A percentile compares a stretch with the other conserved stretches of the same genome.
Conservation (phyloP, 2,797 vertebrate genomes). For the Artibeus jamaicensis region DNA sequence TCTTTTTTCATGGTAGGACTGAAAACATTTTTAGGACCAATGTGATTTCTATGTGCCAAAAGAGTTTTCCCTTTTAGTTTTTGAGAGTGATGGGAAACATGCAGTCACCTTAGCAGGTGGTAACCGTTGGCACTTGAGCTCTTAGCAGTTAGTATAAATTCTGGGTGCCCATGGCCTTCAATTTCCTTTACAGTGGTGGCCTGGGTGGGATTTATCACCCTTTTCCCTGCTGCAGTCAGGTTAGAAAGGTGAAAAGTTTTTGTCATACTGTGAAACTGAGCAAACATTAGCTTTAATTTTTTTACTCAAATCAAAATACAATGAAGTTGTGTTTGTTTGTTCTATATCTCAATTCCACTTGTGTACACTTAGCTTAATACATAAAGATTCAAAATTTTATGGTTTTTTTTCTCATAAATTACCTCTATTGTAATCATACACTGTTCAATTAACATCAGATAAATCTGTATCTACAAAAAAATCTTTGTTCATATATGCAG, state of each 20-base stretch:
- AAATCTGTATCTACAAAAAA: conserved; percentile 42
- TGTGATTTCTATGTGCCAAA: not conserved
- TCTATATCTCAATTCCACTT: conserved; percentile 8
- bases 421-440: not conserved
- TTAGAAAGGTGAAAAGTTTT: not conserved
- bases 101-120: not conserved
- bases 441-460: conserved; percentile 1
- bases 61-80: not conserved
- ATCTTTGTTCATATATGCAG: conserved; percentile 27
- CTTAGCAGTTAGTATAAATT: conserved; percentile 45
- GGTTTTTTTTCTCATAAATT: not conserved
- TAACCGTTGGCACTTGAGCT: not conserved
- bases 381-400: not conserved
- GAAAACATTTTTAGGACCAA: not conserved
- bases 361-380: not conserved
- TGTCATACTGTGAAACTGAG: not conserved
- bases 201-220: conserved; percentile 29
- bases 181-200: conserved; percentile 46
- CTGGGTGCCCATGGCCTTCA: not conserved
- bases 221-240: not conserved
- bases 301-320: conserved; percentile 1
- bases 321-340: not conserved
- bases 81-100: not conserved
- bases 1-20: not conserved
- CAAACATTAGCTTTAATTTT: conserved; percentile 11